Evolutionary conservation across 2,113 vertebrate species (phyloP).

Genomic region (Cottus gobio): DNA sequence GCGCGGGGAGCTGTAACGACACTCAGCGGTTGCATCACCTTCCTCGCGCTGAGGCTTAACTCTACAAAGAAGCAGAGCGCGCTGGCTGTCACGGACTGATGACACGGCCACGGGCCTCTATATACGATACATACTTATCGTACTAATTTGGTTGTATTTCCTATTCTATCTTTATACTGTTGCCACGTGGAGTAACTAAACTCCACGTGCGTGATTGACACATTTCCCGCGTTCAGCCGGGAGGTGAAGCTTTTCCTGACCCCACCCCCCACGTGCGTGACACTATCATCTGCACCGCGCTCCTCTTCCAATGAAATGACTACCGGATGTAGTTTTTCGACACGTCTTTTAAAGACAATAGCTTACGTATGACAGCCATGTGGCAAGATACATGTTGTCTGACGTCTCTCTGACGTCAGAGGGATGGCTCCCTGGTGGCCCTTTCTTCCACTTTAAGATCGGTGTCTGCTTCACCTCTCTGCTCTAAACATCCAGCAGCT

Average conservation of each 20-base stretch:
- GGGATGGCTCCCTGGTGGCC: too few species aligned
- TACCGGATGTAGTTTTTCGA: not conserved
- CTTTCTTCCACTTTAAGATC: not conserved
- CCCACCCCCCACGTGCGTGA: too few species aligned
- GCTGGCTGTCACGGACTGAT: not conserved
- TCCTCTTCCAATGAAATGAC: too few species aligned
- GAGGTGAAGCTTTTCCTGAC: too few species aligned
- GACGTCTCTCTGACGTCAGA: too few species aligned
- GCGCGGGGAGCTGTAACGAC: constrained; percentile 30
- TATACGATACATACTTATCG: not conserved
- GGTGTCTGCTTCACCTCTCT: rapidly evolving
- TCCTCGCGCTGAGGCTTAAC: not conserved
- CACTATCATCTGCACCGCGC: too few species aligned
- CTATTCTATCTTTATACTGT: not conserved
- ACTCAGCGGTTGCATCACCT: constrained; percentile 72
- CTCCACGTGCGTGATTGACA: not conserved
- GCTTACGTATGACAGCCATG: not conserved
- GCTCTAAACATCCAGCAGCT: not conserved
- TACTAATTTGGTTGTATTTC: too few species aligned
- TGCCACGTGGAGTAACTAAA: not conserved
- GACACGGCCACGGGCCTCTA: not conserved
- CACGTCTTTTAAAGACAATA: not conserved
- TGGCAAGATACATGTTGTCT: not conserved
- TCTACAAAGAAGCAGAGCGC: not conserved
- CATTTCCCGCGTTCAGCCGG: too few species aligned